Evolutionary conservation across 2,797 vertebrate species (phyloP).

Genomic region (Anableps anableps): DNA sequence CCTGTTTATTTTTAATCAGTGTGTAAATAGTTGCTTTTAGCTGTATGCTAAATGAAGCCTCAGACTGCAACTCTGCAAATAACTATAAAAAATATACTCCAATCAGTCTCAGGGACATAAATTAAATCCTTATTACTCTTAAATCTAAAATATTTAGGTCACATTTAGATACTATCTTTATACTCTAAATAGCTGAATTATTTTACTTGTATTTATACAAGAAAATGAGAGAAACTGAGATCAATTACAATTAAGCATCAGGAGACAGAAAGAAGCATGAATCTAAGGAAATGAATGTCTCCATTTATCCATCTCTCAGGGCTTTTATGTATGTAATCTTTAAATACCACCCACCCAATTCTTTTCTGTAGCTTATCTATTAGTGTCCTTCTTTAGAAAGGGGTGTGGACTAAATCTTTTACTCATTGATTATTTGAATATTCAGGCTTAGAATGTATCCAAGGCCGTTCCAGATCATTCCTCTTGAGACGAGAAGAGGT

Average conservation of each 20-base stretch:
- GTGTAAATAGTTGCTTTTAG: neutral
- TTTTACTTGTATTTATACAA: constrained; percentile 64
- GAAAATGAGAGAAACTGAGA: neutral
- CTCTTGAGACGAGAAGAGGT: constrained; percentile 34
- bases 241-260: constrained; percentile 45
- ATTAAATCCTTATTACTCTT: neutral
- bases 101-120: neutral
- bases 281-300: constrained; percentile 71
- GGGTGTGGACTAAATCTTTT: constrained; percentile 56
- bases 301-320: constrained; percentile 60
- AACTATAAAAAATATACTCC: neutral
- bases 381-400: constrained; percentile 50
- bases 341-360: constrained; percentile 69
- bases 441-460: constrained; percentile 28
- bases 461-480: constrained; percentile 26
- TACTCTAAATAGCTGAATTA: neutral
- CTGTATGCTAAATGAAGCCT: neutral
- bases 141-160: neutral
- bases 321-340: constrained; percentile 64
- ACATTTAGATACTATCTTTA: neutral
- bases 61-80: neutral
- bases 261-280: constrained; percentile 60
- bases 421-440: constrained; percentile 73
- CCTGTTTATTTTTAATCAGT: neutral
- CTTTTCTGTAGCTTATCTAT: constrained; percentile 45